phyloP scores from a whole-genome alignment of 2,888 invertebrate species.

The Ernsta delagoae region DNA sequence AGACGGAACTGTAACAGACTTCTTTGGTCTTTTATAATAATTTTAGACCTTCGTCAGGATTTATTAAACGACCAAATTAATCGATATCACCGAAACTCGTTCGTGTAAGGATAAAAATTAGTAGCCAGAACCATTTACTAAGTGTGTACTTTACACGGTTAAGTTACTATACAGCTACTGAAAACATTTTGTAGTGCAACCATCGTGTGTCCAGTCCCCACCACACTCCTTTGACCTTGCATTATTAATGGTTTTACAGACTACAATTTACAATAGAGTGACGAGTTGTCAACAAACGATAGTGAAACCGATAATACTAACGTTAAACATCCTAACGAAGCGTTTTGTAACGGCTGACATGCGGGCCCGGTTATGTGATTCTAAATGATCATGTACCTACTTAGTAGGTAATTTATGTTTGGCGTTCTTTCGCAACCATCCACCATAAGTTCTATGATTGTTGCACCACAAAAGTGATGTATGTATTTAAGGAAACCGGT shows the following conservation, averaged over 20 bases:
- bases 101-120: too few relatives aligned
- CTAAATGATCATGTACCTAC: conserved; percentile 48
- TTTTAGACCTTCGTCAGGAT: too few relatives aligned
- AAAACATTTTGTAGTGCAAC: conserved; percentile 56
- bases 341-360: conserved; percentile 64
- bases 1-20: conserved; percentile 1
- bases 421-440: conserved; percentile 53
- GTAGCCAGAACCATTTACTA: too few relatives aligned
- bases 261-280: conserved; percentile 80
- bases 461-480: conserved; percentile 53
- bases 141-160: conserved; percentile 30
- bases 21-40: not conserved
- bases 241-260: conserved; percentile 79
- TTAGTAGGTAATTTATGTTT: conserved; percentile 49
- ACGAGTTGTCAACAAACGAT: conserved; percentile 74
- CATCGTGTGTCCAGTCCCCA: conserved; percentile 67
- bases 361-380: conserved; percentile 55
- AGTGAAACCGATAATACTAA: conserved; percentile 74
- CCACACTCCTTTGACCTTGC: conserved; percentile 75
- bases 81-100: too few relatives aligned
- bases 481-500: conserved; percentile 41
- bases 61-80: too few relatives aligned
- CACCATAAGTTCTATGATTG: conserved; percentile 41
- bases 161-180: conserved; percentile 52
- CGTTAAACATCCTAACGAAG: conserved; percentile 58